Evolutionary conservation across 1,140 invertebrate species (phyloP), one percentile per base, ranked within the genome.

Genomic region (Dendrolimus kikuchii): DNA sequence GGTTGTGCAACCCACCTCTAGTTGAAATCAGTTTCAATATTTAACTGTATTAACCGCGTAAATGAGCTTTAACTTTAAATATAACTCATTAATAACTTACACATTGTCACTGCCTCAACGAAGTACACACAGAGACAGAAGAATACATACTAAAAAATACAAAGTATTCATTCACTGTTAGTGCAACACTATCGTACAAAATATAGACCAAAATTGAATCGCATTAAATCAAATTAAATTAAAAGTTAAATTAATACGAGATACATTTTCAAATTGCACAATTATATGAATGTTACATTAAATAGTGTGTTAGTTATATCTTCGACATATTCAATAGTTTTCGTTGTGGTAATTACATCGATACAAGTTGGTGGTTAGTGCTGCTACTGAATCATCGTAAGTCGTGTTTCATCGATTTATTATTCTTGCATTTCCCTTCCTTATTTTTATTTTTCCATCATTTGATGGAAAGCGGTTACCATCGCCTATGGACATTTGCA

Each of bases 141-240:
- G 46, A 58, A 55, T 10, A 55, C 38, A 57, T 52, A 38, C 8
- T 55, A 65, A 48, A 52, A 46, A 46, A 46, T 46, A 46, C 38
- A 36, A 37, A 36, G 61, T 63, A 64, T 49, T 59, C 41, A 53
- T 57, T 66, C 66, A 74, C 69, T 60, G 49, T 74, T 76, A 77
- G 71, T 74, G 66, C 74, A 80, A 81, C 73, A 59, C 61, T 49
- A 78, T 67, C 74, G 81, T 82, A 85, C 81, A 84, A 82, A 82
- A 74, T 74, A 77, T 66, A 82, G 78, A 85, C 79, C 78, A 81
- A 83, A 80, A 75, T 71, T 58, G 53, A 64, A 70, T 71, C 68
- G 5, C 9, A 46, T 23, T 23, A 46, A 46, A 46, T 46, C 45
- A 77, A 77, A 78, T 23, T 23, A 23, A 23, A 23, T 23, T 23